A percentile compares a stretch with the other conserved stretches of the same genome.
phyloP scores from a whole-genome alignment of 2,888 invertebrate genomes.

The Pristionchus exspectatus region DNA sequence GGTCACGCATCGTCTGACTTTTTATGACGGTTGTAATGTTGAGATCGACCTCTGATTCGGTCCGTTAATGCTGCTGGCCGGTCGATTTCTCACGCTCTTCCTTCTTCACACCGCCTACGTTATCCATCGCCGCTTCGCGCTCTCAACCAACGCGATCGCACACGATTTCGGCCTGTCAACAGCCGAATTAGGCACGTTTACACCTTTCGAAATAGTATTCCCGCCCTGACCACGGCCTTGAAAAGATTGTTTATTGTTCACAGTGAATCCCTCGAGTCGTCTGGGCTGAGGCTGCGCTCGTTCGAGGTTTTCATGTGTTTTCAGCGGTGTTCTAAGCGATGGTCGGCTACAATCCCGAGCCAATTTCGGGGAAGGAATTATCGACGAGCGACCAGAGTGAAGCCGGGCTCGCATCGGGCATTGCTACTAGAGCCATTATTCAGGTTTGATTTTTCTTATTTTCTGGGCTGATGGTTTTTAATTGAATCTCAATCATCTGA shows the following conservation, averaged over 20 bases:
- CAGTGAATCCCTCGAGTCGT: neutral
- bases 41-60: constrained; percentile 2
- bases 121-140: constrained; percentile 46
- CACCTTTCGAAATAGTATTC: neutral
- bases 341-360: constrained; percentile 74
- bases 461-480: neutral
- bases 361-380: constrained; percentile 73
- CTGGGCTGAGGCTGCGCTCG: neutral
- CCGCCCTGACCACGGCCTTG: constrained; percentile 37
- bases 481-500: neutral
- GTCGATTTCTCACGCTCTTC: constrained; percentile 47
- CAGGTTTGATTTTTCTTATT: constrained; percentile 56
- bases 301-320: constrained; percentile 19
- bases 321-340: constrained; percentile 58
- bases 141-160: constrained; percentile 51
- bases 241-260: constrained; percentile 3
- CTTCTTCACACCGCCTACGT: constrained; percentile 46
- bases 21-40: neutral
- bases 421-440: constrained; percentile 68
- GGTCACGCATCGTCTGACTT: neutral
- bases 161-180: constrained; percentile 47
- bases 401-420: constrained; percentile 73
- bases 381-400: constrained; percentile 70
- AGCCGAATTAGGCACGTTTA: constrained; percentile 36
- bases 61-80: constrained; percentile 7